Percentiles rank a stretch among this genome's conserved stretches.
Evolutionary conservation across 2,888 invertebrate species (phyloP).

Genomic region (Netelia inedita): DNA sequence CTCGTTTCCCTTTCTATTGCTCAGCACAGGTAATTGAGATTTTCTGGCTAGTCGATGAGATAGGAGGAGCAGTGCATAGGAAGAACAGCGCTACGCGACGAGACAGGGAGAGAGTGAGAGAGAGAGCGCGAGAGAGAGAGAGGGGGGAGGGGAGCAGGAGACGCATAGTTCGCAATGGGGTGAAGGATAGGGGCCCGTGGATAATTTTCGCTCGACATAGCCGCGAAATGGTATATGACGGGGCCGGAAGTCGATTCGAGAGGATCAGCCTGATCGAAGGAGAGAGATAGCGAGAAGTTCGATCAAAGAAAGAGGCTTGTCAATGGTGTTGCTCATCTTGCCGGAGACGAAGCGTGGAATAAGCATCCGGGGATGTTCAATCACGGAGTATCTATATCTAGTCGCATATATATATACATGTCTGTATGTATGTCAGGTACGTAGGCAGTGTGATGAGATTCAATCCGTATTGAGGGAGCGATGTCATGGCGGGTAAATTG

Average conservation of each 20-base stretch:
- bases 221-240: slow-evolving; percentile 6
- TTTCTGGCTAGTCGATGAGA: slow-evolving; percentile 74
- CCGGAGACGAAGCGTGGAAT: slow-evolving; percentile 58
- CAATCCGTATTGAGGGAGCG: slow-evolving; percentile 10
- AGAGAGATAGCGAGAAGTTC: slow-evolving; percentile 10
- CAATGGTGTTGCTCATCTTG: slow-evolving; percentile 50
- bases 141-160: not conserved
- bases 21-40: slow-evolving; percentile 80
- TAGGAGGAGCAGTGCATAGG: slow-evolving; percentile 49
- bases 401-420: not conserved
- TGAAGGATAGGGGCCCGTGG: slow-evolving; percentile 37
- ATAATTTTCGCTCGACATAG: slow-evolving; percentile 51
- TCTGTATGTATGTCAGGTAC: not conserved
- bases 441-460: not conserved
- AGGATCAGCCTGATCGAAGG: slow-evolving; percentile 48
- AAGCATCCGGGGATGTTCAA: slow-evolving; percentile 53
- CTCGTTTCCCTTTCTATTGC: slow-evolving; percentile 71
- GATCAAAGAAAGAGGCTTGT: slow-evolving; percentile 58
- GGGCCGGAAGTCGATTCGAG: slow-evolving; percentile 64
- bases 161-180: not conserved
- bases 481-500: not conserved
- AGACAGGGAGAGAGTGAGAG: slow-evolving; percentile 42
- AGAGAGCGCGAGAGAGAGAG: slow-evolving; percentile 2
- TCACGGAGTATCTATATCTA: slow-evolving; percentile 6
- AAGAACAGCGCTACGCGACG: slow-evolving; percentile 7